Evolutionary conservation across 2,797 vertebrate species (phyloP), one percentile per base, ranked within the genome.

Genomic region (Pseudopleuronectes americanus): DNA sequence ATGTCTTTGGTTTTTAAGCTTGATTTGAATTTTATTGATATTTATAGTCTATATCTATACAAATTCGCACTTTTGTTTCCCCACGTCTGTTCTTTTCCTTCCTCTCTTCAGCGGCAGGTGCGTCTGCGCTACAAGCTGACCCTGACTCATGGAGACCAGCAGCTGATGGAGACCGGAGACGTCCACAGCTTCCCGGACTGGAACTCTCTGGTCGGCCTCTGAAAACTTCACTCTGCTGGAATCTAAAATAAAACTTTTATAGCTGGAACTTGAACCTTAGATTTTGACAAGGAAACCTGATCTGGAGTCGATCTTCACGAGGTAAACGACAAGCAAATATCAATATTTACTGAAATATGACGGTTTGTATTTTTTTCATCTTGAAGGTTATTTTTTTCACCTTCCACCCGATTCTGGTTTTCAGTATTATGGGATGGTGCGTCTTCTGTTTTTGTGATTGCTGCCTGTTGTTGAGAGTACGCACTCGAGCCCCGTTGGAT

Each of bases 61-160:
- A 17, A 47, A 19, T n/a, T 47, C 45, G 2, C 19, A 3, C 17
- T 2, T 17, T 2, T 47, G 45, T 47, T 47, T n/a, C 45, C 45
- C 45, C 45, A 3, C 43, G 6, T 48, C 19, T n/a, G 23, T 57
- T 21, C 8, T 21, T 56, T 16, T 41, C 5, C 19, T 8, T 55
- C 6, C 41, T 43, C 1, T 16, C 28, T 22, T 57, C 8, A 97
- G 96, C 80, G 83, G 66, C 92, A 92, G 16, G 47, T 96, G 63
- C 94, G 92, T 2, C 85, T 97, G 54, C 91, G 94, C 64, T 97
- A 95, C 90, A 94, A 91, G 45, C 84, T 97, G 79, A 78, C 36
- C 0, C 94, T 96, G 92, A 93, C 36, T 0, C 95, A 95, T 0
- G 94, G 95, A 0, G 26, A 71, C 55, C 91, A 92, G 66, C 89